Evolutionary conservation across 2,888 invertebrate genomes (phyloP).

Genomic region (Acronicta aceris): DNA sequence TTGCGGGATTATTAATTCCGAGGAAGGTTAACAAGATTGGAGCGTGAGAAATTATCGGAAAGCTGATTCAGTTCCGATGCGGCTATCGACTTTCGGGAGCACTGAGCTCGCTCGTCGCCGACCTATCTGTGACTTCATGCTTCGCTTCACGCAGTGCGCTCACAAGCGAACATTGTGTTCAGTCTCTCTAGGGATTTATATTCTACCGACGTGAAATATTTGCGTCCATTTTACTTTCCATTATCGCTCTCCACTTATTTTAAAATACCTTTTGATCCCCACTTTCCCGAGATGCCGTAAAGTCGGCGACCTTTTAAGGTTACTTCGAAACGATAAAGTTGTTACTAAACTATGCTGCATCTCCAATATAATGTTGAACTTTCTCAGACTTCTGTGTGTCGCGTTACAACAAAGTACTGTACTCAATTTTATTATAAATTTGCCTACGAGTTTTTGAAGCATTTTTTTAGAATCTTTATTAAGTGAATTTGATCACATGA

Average conservation of each 20-base stretch:
- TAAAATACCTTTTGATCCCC: constrained; percentile 31
- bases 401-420: constrained; percentile 28
- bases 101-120: constrained; percentile 46
- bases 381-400: constrained; percentile 24
- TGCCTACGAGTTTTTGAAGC: constrained; percentile 8
- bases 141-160: constrained; percentile 63
- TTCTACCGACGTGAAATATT: constrained; percentile 60
- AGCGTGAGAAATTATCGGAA: constrained; percentile 47
- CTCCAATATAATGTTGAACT: constrained; percentile 32
- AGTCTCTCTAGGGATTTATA: constrained; percentile 56
- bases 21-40: constrained; percentile 45
- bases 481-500: no score
- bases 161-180: constrained; percentile 63
- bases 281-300: constrained; percentile 19
- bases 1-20: constrained; percentile 47
- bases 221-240: constrained; percentile 39
- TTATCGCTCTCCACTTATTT: constrained; percentile 19
- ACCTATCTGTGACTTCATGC: constrained; percentile 72
- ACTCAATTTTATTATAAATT: constrained; percentile 11
- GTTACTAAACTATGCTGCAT: constrained; percentile 36
- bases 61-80: constrained; percentile 47
- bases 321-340: constrained; percentile 34
- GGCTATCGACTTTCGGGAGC: constrained; percentile 48
- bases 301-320: constrained; percentile 32
- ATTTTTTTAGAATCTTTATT: no score